phyloP scores from a whole-genome alignment of 2,888 invertebrate genomes.

The Conomelus anceps region DNA sequence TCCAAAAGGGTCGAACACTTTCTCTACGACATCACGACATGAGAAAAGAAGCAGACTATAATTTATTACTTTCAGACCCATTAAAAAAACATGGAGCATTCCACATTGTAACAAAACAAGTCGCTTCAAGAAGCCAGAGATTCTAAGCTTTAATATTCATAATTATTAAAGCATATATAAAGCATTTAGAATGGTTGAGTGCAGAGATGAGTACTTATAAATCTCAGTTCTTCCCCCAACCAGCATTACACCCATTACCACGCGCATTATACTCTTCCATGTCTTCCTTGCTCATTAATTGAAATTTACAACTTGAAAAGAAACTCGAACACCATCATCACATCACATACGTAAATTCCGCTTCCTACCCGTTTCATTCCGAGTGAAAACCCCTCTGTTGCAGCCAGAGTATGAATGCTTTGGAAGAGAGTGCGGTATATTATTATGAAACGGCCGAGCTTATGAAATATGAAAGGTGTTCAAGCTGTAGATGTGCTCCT shows the following conservation, averaged over 20 bases:
- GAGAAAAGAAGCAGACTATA: not conserved
- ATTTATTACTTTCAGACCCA: not conserved
- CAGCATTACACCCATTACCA: not conserved
- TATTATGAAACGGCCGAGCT: too few species aligned
- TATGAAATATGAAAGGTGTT: too few species aligned
- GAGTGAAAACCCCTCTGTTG: not conserved
- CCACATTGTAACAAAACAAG: not conserved
- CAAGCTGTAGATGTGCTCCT: too few species aligned
- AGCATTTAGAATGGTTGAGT: not conserved
- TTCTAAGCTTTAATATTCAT: not conserved
- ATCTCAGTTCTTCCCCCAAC: not conserved
- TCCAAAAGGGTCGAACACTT: not conserved
- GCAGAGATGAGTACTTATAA: not conserved
- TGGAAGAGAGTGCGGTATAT: too few species aligned
- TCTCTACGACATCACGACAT: too few species aligned
- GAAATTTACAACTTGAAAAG: not conserved
- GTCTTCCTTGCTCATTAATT: not conserved
- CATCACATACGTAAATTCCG: not conserved
- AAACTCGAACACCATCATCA: not conserved
- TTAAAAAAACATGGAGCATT: not conserved
- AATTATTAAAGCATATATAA: not conserved
- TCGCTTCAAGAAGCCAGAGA: not conserved
- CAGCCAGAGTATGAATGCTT: not conserved
- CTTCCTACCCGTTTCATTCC: not conserved
- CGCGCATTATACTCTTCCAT: not conserved